Percentiles rank a stretch among this genome's conserved stretches.
Conservation (phyloP, 1,140 invertebrate genomes). For the Drosophila yakuba region DNA sequence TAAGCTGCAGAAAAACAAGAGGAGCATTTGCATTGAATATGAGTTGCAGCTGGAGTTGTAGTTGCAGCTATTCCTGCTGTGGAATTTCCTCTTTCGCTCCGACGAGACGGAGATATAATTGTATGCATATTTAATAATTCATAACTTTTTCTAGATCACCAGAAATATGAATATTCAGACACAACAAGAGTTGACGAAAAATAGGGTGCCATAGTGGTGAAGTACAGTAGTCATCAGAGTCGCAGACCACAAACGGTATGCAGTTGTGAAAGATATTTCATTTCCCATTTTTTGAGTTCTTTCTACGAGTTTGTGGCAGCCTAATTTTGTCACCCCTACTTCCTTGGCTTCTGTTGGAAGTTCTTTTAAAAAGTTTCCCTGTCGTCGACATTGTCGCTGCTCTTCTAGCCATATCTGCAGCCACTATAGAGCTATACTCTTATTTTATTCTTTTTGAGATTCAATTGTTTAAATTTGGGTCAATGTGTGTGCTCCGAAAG, state of each 20-base stretch:
- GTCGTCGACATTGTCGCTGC: constrained; percentile 34
- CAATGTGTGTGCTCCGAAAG: constrained; percentile 49
- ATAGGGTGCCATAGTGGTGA: constrained; percentile 9
- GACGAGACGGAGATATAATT: constrained; percentile 61
- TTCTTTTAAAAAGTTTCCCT: constrained; percentile 31
- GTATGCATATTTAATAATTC: constrained; percentile 80
- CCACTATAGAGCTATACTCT: constrained; percentile 38
- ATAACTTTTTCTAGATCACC: constrained; percentile 72
- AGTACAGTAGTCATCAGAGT: constrained; percentile 11
- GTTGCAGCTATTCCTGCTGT: constrained; percentile 36
- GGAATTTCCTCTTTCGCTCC: constrained; percentile 22
- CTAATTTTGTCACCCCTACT: constrained; percentile 1
- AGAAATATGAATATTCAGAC: constrained; percentile 71
- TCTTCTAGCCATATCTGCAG: constrained; percentile 45
- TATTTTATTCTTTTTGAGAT: constrained; percentile 56
- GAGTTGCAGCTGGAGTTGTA: constrained; percentile 44
- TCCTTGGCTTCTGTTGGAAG: neutral
- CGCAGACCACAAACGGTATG: neutral
- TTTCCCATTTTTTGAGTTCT: neutral
- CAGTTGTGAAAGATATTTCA: neutral
- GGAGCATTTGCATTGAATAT: constrained; percentile 45
- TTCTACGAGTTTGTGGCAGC: neutral
- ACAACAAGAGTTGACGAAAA: constrained; percentile 49
- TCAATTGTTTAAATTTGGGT: constrained; percentile 72
- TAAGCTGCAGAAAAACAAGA: constrained; percentile 26